Percentiles rank a stretch among this genome's conserved stretches.
phyloP scores from a whole-genome alignment of 2,797 vertebrate genomes.

The Xenopus petersii region DNA sequence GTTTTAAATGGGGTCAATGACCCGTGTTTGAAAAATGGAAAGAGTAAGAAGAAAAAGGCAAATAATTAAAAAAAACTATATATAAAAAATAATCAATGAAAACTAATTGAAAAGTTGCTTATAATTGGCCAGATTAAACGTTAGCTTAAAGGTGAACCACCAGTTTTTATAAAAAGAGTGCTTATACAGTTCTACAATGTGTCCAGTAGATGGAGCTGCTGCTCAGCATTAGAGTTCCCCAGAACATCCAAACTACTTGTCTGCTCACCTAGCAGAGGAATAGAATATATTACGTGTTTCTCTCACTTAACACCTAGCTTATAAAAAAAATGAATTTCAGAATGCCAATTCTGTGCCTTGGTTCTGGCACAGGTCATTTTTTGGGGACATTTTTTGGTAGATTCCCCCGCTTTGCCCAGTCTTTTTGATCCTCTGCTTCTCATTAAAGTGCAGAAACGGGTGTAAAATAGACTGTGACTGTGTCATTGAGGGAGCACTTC shows the following conservation, averaged over 20 bases:
- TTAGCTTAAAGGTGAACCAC: too few species aligned
- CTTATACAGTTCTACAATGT: not conserved
- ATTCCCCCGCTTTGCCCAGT: constrained; percentile 48
- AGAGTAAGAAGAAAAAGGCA: too few species aligned
- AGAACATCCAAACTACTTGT: too few species aligned
- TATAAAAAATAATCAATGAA: too few species aligned
- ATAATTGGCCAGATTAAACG: too few species aligned
- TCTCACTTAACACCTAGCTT: constrained; percentile 1
- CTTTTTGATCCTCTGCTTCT: constrained; percentile 61
- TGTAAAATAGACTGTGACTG: constrained; percentile 35
- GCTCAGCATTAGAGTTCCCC: not conserved
- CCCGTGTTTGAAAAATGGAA: too few species aligned
- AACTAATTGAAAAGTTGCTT: too few species aligned
- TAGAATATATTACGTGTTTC: not conserved
- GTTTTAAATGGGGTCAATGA: too few species aligned
- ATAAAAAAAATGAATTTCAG: constrained; percentile 33
- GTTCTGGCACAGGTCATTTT: constrained; percentile 64
- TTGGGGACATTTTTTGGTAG: constrained; percentile 61
- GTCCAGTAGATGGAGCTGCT: constrained; percentile 6
- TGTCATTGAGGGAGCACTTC: constrained; percentile 81
- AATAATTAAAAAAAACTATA: too few species aligned
- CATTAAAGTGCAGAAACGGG: constrained; percentile 63
- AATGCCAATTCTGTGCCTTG: constrained; percentile 49
- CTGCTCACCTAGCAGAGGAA: too few species aligned
- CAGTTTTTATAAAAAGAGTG: too few species aligned